Conservation (phyloP, 2,113 vertebrate species). For the Leucoraja erinaceus region DNA sequence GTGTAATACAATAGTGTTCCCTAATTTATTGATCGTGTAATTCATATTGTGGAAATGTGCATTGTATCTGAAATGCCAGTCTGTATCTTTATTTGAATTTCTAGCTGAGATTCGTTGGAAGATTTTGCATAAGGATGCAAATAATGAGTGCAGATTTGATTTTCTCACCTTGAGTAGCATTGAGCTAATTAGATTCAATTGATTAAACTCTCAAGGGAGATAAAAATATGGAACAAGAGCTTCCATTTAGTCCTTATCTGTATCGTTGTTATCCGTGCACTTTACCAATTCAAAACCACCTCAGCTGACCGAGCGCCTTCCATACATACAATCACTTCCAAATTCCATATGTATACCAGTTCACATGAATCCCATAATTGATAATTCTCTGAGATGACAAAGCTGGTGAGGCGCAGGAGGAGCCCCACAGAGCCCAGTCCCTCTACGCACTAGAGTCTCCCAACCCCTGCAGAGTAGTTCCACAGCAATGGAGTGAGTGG, state of each 20-base stretch:
- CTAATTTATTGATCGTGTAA: too few relatives aligned
- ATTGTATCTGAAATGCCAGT: neutral
- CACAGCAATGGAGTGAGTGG: too few relatives aligned
- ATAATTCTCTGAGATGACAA: neutral
- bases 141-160: neutral
- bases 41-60: too few relatives aligned
- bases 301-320: too few relatives aligned
- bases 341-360: neutral
- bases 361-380: neutral
- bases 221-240: neutral
- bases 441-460: too few relatives aligned
- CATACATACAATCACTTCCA: neutral
- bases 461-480: too few relatives aligned
- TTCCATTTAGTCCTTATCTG: neutral
- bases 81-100: neutral
- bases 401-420: too few relatives aligned
- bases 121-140: neutral
- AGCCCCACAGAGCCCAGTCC: too few relatives aligned
- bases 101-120: neutral
- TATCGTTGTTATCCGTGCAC: neutral
- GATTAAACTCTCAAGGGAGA: neutral
- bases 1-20: too few relatives aligned
- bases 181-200: neutral
- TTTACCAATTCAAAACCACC: too few relatives aligned
- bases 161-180: neutral